Percentiles rank a stretch among this genome's conserved stretches.
phyloP scores from a whole-genome alignment of 2,888 invertebrate genomes.

The Hedychridium roseum region DNA sequence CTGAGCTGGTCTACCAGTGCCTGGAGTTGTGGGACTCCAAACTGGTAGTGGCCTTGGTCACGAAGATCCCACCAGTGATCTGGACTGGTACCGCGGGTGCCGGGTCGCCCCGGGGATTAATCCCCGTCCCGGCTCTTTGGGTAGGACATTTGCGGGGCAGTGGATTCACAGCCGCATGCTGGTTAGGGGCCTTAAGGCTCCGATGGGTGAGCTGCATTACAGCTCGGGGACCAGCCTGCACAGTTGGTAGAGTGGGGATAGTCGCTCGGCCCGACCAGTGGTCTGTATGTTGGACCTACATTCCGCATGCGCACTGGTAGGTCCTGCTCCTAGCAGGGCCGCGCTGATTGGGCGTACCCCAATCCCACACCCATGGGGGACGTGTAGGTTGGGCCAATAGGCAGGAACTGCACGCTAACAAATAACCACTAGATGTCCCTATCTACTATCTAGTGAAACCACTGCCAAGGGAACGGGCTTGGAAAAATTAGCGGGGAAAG shows the following conservation, averaged over 20 bases:
- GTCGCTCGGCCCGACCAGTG: not conserved
- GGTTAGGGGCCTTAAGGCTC: not conserved
- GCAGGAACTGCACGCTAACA: too few species aligned
- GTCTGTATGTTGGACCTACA: not conserved
- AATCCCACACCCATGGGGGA: too few species aligned
- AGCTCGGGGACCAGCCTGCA: not conserved
- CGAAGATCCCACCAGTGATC: too few species aligned
- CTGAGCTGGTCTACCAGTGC: not conserved
- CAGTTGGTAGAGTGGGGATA: not conserved
- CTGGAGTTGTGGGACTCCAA: not conserved
- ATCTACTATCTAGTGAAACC: slow-evolving; percentile 65
- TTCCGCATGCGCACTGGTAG: not conserved
- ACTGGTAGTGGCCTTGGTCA: not conserved
- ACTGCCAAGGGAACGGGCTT: slow-evolving; percentile 74
- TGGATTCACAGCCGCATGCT: not conserved
- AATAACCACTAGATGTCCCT: too few species aligned
- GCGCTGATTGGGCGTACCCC: too few species aligned
- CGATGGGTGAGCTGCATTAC: not conserved
- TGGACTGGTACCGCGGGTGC: too few species aligned
- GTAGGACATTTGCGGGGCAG: not conserved
- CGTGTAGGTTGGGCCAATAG: too few species aligned
- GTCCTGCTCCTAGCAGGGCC: too few species aligned
- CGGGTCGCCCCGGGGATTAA: too few species aligned
- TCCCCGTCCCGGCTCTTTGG: not conserved
- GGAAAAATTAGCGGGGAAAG: slow-evolving; percentile 75